Base-by-base conservation (phyloP, 2,113 vertebrate species). In the Colistium nudipinnis region DNA sequence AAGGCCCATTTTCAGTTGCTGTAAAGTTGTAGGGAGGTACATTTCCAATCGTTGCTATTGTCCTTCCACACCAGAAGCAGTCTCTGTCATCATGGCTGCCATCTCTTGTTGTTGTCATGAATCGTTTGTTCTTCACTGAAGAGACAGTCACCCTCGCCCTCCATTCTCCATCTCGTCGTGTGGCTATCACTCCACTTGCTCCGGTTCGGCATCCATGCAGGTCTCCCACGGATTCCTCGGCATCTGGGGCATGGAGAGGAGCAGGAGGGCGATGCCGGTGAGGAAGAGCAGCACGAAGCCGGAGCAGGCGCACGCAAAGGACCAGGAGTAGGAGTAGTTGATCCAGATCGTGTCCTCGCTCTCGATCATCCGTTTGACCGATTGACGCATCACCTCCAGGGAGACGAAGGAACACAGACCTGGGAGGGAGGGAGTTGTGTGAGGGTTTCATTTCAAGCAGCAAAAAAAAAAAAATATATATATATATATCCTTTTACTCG, bases 211-310 rank as follows among this genome's bases (percentile, higher is more conserved):
- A 0, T 99, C 98, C 96, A 98, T 98, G 92, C 98, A 99, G 27
- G 93, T 95, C 89, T 99, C 98, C 98, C 98, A 99, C 2, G 97
- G 96, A 82, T 99, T 97, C 86, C 89, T 93, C 59, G 98, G 98
- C 95, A 99, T 98, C 20, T 94, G 95, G 11, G 98, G 98, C 92
- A 99, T 94, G 4, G 98, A 95, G 52, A 98, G 93, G 33, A 98
- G 44, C 19, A 99, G 92, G 8, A 99, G 96, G 12, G 84, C 72
- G 0, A 99, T 84, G 55, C 97, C 96, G 0, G 92, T 92, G 60
- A 98, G 82, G 66, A 99, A 96, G 69, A 99, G 96, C 60, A 99
- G 92, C 59, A 94, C 80, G 4, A 97, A 97, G 78, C 94, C 90
- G 0, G 93, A 7, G 1, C 96, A 97, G 78, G 97, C 96, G 0